phyloP scores from a whole-genome alignment of 2,888 invertebrate genomes.

The Gastrophysa polygoni region DNA sequence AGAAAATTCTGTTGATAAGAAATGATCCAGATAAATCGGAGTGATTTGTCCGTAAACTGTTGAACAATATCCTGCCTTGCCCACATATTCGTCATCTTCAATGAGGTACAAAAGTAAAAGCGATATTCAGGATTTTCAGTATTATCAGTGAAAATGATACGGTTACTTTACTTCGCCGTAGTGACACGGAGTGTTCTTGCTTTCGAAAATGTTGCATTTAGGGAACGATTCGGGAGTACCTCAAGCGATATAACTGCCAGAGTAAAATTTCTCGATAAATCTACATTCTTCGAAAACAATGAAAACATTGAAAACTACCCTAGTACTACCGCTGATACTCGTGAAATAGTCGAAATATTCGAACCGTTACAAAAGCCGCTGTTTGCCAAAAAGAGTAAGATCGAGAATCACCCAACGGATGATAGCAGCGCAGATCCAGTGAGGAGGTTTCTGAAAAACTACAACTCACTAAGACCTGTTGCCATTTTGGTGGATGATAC shows the following conservation, averaged over 20 bases:
- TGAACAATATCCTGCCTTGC: slow-evolving; percentile 54
- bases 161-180: slow-evolving; percentile 17
- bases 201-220: slow-evolving; percentile 21
- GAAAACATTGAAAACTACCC: neutral
- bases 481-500: slow-evolving; percentile 48
- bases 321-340: slow-evolving; percentile 1
- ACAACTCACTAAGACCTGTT: slow-evolving; percentile 39
- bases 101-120: slow-evolving; percentile 41
- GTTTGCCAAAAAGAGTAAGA: slow-evolving; percentile 6
- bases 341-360: slow-evolving; percentile 13
- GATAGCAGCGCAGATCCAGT: slow-evolving; percentile 26
- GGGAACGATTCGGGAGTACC: neutral
- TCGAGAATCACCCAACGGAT: slow-evolving; percentile 15
- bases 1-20: slow-evolving; percentile 22
- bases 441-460: slow-evolving; percentile 34
- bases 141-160: slow-evolving; percentile 30
- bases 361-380: neutral
- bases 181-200: slow-evolving; percentile 21
- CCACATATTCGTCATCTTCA: slow-evolving; percentile 50
- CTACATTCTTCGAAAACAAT: neutral
- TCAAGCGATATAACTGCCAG: neutral
- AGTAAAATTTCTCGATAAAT: neutral
- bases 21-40: slow-evolving; percentile 16
- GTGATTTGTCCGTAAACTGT: slow-evolving; percentile 35
- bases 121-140: slow-evolving; percentile 14